A percentile compares a stretch with the other conserved stretches of the same genome.
phyloP scores from a whole-genome alignment of 2,797 vertebrate species.

The Microctenopoma stevenorrisi region DNA sequence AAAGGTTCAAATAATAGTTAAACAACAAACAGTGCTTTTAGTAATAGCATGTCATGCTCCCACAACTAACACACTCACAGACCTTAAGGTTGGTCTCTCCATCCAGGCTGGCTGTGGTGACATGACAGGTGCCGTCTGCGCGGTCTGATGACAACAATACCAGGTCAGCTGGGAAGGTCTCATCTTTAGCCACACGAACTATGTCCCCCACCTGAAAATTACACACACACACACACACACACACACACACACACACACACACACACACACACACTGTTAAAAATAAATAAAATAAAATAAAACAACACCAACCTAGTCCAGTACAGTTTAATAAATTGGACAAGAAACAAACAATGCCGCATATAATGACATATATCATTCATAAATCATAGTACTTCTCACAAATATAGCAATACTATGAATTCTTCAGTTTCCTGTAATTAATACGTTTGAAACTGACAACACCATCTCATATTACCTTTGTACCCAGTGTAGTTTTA shows the following conservation, averaged over 20 bases:
- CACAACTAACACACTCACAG: background rate
- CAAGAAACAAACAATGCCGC: too few species aligned
- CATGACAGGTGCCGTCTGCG: slow-evolving; percentile 92
- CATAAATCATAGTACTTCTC: too few species aligned
- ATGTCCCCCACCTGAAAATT: slow-evolving; percentile 94
- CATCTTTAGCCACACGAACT: slow-evolving; percentile 98
- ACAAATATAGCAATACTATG: background rate
- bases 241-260: too few species aligned
- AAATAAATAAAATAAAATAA: too few species aligned
- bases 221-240: too few species aligned
- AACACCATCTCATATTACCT: background rate
- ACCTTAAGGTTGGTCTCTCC: slow-evolving; percentile 99
- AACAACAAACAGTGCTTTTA: background rate
- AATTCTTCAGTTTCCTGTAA: slow-evolving; percentile 1
- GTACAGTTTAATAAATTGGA: too few species aligned
- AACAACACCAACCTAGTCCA: too few species aligned
- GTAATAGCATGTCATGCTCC: background rate
- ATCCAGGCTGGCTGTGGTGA: slow-evolving; percentile 96
- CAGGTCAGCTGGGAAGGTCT: slow-evolving; percentile 97
- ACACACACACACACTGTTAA: too few species aligned
- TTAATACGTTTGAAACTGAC: background rate
- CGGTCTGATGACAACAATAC: slow-evolving; percentile 95
- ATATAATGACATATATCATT: too few species aligned
- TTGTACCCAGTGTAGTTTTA: background rate
- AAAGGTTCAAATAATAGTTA: background rate